Evolutionary conservation across 2,113 vertebrate genomes (phyloP), one percentile per base, ranked within the genome.

Genomic region (Poeciliopsis retropinna): DNA sequence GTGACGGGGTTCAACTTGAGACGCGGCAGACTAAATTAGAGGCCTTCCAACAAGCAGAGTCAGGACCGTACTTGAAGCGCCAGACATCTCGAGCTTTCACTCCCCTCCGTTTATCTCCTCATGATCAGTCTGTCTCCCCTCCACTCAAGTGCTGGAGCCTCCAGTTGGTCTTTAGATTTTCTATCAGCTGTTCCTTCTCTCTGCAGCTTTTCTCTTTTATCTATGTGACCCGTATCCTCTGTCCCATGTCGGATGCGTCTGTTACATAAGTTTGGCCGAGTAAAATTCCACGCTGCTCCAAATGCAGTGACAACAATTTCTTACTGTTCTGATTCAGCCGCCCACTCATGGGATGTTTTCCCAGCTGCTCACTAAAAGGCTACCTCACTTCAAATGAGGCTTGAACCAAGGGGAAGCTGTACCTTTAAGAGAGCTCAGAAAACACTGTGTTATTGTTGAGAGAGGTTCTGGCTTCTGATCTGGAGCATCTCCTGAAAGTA

Each of bases 301-400:
- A 62, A 84, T 73, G 27, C 75, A 61, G 79, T 63, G 62, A 79
- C 88, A 87, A 91, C 86, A 92, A 85, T 89, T 90, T 94, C 78
- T 80, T 76, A 80, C 85, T 87, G 86, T 93, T 90, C 84, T 15
- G 37, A 77, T 87, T 76, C 80, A 75, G 78, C 87, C 84, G 19
- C 92, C 89, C 88, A 90, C 91, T 81, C 78, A 0, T 61, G 72
- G 81, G 90, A 92, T 92, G 91, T 93, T 91, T 92, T 89, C 83
- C 82, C 87, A 92, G 89, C 90, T 92, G 87, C 85, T 91, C 81
- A 83, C 89, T 73, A 80, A 89, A 83, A 86, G 80, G 87, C 87
- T 90, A 84, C 85, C 69, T 87, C 69, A 75, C 82, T 80, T 91
- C 72, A 84, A 78, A 88, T 76, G 64, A 77, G 72, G 72, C 75